Conservation (phyloP, 2,113 vertebrate species). For the Struthidea cinerea region DNA sequence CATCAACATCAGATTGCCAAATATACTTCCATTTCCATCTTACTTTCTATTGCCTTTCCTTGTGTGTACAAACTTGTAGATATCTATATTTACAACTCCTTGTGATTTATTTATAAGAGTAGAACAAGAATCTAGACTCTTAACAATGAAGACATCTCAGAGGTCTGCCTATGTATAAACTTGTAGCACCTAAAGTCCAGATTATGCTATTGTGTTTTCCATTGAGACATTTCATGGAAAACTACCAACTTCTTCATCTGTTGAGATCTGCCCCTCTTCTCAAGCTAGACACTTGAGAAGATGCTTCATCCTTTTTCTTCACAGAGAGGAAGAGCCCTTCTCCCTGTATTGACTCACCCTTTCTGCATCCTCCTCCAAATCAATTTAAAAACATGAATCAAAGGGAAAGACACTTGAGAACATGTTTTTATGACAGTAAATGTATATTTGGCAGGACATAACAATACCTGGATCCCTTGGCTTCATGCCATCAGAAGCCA, state of each 20-base stretch:
- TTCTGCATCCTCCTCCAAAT: background rate
- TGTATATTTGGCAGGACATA: background rate
- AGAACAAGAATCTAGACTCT: background rate
- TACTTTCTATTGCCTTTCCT: background rate
- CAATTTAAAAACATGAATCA: slow-evolving; percentile 14
- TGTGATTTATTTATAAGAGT: slow-evolving; percentile 13
- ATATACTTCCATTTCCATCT: background rate
- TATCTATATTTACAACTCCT: background rate
- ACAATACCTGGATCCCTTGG: background rate
- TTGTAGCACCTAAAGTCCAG: background rate
- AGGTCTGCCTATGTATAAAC: background rate
- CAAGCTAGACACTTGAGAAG: background rate
- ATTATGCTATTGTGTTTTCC: background rate
- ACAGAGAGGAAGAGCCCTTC: background rate
- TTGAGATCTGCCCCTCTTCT: background rate
- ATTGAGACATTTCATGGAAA: background rate
- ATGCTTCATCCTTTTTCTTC: background rate
- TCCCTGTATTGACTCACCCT: background rate
- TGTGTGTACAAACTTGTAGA: background rate
- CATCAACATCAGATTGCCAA: background rate
- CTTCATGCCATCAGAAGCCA: background rate
- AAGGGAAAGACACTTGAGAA: background rate
- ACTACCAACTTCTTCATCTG: background rate
- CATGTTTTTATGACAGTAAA: background rate
- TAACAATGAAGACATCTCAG: background rate